These are phyloP conservation scores for Diacarnus erythraeanus DNA, from an alignment of 37 sponge, comb jelly and placozoan species.

Conservation along the genomic window DNA sequence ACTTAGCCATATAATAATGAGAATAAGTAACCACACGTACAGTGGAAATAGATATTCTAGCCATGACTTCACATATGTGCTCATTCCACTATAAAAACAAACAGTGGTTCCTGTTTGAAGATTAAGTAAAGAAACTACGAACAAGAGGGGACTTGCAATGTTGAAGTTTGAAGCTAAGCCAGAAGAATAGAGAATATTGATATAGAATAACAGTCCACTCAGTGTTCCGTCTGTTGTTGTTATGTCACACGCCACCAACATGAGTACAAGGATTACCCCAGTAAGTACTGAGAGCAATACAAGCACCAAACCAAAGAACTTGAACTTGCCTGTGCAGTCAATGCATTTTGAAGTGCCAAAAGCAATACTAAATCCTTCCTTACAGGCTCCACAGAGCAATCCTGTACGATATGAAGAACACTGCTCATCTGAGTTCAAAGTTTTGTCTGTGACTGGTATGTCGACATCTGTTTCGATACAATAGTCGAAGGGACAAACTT, in stretches of 20 bases:
- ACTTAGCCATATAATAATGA: not conserved
- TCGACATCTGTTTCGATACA: not conserved
- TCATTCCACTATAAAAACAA: slow-evolving; percentile 58
- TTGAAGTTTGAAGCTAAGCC: not conserved
- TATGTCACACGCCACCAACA: slow-evolving; percentile 29
- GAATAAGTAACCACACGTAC: slow-evolving; percentile 12
- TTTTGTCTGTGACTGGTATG: not conserved
- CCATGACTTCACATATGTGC: slow-evolving; percentile 27
- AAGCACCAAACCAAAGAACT: slow-evolving; percentile 6
- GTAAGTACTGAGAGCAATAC: slow-evolving; percentile 7
- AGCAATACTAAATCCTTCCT: slow-evolving; percentile 16
- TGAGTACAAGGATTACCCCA: slow-evolving; percentile 36
- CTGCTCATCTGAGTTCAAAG: slow-evolving; percentile 1
- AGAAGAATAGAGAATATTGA: slow-evolving; percentile 22
- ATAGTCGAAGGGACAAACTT: slow-evolving; percentile 13
- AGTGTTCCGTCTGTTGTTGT: slow-evolving; percentile 42
- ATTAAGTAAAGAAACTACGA: slow-evolving; percentile 38
- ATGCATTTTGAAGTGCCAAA: slow-evolving; percentile 10
- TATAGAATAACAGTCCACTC: slow-evolving; percentile 53
- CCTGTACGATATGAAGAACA: slow-evolving; percentile 26
- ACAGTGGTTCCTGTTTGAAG: slow-evolving; percentile 10
- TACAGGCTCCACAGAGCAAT: slow-evolving; percentile 48
- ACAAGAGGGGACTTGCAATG: not conserved
- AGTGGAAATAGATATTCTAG: slow-evolving; percentile 47
- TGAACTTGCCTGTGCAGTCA: slow-evolving; percentile 21